Evolutionary conservation across 2,888 invertebrate genomes (phyloP).

Genomic region (Brachypalpus laphriformis): DNA sequence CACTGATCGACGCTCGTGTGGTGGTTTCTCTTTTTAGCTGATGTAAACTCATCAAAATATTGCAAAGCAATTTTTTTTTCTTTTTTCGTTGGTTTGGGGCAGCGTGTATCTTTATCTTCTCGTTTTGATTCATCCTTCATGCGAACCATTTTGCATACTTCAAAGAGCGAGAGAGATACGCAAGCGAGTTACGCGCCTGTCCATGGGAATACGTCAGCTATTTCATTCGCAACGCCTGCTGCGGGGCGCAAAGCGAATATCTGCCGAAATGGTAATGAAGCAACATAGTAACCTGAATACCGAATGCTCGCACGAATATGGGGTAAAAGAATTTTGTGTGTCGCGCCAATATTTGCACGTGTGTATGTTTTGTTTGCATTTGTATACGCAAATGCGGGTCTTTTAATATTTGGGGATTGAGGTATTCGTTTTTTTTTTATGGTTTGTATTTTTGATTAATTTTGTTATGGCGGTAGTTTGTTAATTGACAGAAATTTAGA

Average conservation of each 20-base stretch:
- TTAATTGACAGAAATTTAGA: slow-evolving; percentile 18
- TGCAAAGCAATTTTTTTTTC: slow-evolving; percentile 17
- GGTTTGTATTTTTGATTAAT: background rate
- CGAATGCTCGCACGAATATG: slow-evolving; percentile 52
- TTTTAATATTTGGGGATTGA: background rate
- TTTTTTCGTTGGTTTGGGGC: background rate
- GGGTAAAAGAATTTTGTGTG: slow-evolving; percentile 42
- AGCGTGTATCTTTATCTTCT: slow-evolving; percentile 25
- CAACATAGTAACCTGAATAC: slow-evolving; percentile 73
- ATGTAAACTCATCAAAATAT: slow-evolving; percentile 44
- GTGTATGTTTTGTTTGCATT: background rate
- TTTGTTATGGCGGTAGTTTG: background rate
- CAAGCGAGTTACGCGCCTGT: slow-evolving; percentile 12
- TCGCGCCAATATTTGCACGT: slow-evolving; percentile 34
- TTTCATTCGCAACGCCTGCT: background rate
- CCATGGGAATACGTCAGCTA: slow-evolving; percentile 51
- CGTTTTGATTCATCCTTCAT: slow-evolving; percentile 50
- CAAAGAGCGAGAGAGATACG: background rate
- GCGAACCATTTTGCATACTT: slow-evolving; percentile 5
- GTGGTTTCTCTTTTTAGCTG: slow-evolving; percentile 31
- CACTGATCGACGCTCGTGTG: background rate
- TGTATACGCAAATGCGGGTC: slow-evolving; percentile 7
- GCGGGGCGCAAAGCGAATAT: slow-evolving; percentile 10
- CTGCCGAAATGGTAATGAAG: slow-evolving; percentile 68
- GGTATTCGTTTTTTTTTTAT: background rate